phyloP scores from a whole-genome alignment of 37 sponge, comb jelly and placozoan species.

The Mnemiopsis leidyi region DNA sequence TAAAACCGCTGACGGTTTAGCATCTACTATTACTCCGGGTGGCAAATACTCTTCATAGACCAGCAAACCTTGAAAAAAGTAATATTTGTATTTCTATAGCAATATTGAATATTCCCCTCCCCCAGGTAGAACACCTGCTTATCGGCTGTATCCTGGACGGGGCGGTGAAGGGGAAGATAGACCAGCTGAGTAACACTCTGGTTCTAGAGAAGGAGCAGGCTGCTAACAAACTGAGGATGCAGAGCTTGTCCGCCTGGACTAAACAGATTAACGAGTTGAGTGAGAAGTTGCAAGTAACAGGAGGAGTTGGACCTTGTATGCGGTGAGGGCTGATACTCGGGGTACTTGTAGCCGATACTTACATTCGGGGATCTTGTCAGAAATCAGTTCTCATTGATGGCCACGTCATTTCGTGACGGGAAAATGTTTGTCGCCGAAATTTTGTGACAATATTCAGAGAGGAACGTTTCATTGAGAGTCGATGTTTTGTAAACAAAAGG shows the following conservation, averaged over 20 bases:
- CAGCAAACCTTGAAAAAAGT: too few species aligned
- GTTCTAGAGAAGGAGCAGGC: not conserved
- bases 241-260: not conserved
- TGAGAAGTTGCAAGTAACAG: not conserved
- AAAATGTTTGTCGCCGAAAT: too few species aligned
- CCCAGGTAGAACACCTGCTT: conserved; percentile 82
- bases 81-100: too few species aligned
- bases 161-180: conserved; percentile 62
- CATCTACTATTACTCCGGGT: too few species aligned
- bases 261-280: not conserved
- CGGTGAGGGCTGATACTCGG: conserved; percentile 17
- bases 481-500: too few species aligned
- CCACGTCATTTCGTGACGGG: not conserved
- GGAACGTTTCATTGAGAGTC: too few species aligned
- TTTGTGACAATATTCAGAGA: too few species aligned
- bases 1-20: too few species aligned
- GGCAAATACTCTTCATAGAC: too few species aligned
- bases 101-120: not conserved
- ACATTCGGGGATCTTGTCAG: too few species aligned
- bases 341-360: too few species aligned
- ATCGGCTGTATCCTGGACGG: conserved; percentile 87
- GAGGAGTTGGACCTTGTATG: not conserved
- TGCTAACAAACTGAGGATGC: not conserved
- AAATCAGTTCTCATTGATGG: too few species aligned
- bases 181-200: conserved; percentile 8